phyloP scores from a whole-genome alignment of 2,797 vertebrate genomes.

The Nyctalus aviator region DNA sequence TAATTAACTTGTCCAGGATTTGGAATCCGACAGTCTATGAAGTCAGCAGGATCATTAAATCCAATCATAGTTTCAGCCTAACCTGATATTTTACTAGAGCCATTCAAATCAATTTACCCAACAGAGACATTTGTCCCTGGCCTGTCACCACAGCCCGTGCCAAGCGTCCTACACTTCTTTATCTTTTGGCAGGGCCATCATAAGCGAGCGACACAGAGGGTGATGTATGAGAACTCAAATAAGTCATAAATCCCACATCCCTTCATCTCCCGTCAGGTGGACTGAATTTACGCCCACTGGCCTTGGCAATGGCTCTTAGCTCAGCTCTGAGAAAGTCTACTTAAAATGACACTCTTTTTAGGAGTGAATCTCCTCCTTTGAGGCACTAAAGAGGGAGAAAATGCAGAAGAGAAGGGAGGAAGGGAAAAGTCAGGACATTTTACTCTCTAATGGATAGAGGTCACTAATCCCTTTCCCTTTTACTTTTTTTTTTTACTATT shows the following conservation, averaged over 20 bases:
- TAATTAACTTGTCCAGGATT: constrained; percentile 86
- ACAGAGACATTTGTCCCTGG: constrained; percentile 89
- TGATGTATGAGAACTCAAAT: constrained; percentile 90
- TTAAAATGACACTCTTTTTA: constrained; percentile 84
- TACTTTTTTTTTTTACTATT: background rate
- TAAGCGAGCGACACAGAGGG: constrained; percentile 87
- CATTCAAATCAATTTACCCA: constrained; percentile 91
- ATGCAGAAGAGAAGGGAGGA: background rate
- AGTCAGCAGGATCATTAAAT: constrained; percentile 86
- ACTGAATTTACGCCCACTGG: constrained; percentile 87
- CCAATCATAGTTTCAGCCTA: constrained; percentile 87
- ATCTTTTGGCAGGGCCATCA: constrained; percentile 92
- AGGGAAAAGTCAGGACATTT: background rate
- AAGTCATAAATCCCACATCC: constrained; percentile 89
- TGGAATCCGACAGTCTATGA: constrained; percentile 84
- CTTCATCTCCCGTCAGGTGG: constrained; percentile 87
- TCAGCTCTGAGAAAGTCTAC: constrained; percentile 83
- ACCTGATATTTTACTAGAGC: constrained; percentile 89
- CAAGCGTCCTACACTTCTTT: constrained; percentile 89
- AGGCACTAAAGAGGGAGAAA: constrained; percentile 24
- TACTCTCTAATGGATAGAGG: background rate
- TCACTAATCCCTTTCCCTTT: background rate
- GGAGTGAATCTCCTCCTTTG: constrained; percentile 65
- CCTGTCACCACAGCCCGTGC: constrained; percentile 89
- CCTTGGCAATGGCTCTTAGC: constrained; percentile 81